Evolutionary conservation across 2,888 invertebrate genomes (phyloP).

Genomic region (Fissipunctia ypsillon): DNA sequence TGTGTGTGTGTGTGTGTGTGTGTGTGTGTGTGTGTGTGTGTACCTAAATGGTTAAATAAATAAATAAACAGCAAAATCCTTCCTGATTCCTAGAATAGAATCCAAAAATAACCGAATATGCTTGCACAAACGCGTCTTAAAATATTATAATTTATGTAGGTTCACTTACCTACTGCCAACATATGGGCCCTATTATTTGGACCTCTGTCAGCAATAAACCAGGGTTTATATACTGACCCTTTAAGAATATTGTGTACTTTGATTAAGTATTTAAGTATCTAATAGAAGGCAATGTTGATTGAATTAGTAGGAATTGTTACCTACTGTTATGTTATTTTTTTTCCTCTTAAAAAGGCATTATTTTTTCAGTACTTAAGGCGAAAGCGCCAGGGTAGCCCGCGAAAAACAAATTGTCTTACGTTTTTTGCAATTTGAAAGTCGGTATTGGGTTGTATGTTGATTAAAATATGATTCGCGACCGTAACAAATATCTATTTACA

Average conservation of each 20-base stretch:
- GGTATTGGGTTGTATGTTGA: too few species aligned
- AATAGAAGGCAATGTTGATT: constrained; percentile 1
- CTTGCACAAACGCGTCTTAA: constrained; percentile 47
- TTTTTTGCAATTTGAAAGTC: too few species aligned
- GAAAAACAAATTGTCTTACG: too few species aligned
- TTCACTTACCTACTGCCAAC: constrained; percentile 60
- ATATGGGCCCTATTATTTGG: constrained; percentile 68
- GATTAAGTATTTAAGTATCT: constrained; percentile 26
- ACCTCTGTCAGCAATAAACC: constrained; percentile 64
- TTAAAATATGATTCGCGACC: too few species aligned
- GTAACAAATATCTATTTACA: too few species aligned
- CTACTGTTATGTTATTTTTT: neutral
- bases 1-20: too few species aligned
- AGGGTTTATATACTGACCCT: constrained; percentile 19
- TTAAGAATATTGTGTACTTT: constrained; percentile 31
- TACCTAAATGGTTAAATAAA: neutral
- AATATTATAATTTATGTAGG: constrained; percentile 75
- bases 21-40: too few species aligned
- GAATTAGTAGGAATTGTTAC: neutral
- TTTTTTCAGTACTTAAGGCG: neutral
- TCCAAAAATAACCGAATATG: constrained; percentile 17
- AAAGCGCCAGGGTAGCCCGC: too few species aligned
- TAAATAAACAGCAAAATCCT: neutral
- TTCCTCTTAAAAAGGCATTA: neutral
- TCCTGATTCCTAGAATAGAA: neutral